Conservation (phyloP, 2,797 vertebrate genomes). For the Echeneis naucrates region DNA sequence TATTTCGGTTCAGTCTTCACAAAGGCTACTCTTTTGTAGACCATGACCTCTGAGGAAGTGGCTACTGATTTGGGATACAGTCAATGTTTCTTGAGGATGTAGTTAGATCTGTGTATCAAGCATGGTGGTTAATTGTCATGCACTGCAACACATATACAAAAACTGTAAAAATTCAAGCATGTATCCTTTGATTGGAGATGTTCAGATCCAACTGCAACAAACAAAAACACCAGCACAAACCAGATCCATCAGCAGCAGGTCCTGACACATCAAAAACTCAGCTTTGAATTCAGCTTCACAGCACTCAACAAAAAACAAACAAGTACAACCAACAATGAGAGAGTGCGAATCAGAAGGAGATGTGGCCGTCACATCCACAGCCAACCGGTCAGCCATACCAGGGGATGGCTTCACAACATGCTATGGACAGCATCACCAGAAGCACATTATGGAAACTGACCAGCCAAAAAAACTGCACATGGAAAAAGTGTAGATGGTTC, state of each 20-base stretch:
- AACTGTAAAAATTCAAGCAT: constrained; percentile 5
- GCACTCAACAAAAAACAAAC: constrained; percentile 19
- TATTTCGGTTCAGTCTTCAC: no score
- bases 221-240: constrained; percentile 38
- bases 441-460: constrained; percentile 53
- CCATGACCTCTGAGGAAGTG: no score
- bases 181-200: constrained; percentile 3
- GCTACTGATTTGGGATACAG: no score
- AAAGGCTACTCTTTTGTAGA: no score
- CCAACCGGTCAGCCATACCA: constrained; percentile 53
- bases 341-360: constrained; percentile 20
- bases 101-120: neutral
- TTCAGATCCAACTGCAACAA: constrained; percentile 11
- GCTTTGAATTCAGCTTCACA: constrained; percentile 37
- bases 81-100: neutral
- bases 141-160: constrained; percentile 40
- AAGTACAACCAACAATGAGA: neutral
- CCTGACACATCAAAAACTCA: constrained; percentile 8
- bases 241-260: constrained; percentile 22
- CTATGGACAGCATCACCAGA: constrained; percentile 48
- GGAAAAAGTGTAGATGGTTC: constrained; percentile 50
- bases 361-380: constrained; percentile 37
- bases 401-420: constrained; percentile 70
- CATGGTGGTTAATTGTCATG: constrained; percentile 38
- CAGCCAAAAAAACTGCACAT: constrained; percentile 51